Percentiles rank a stretch among this genome's conserved stretches.
These are phyloP conservation scores for Phaenicophaeus curvirostris DNA, from an alignment of 2,797 vertebrate species.

Conservation along the genomic window DNA sequence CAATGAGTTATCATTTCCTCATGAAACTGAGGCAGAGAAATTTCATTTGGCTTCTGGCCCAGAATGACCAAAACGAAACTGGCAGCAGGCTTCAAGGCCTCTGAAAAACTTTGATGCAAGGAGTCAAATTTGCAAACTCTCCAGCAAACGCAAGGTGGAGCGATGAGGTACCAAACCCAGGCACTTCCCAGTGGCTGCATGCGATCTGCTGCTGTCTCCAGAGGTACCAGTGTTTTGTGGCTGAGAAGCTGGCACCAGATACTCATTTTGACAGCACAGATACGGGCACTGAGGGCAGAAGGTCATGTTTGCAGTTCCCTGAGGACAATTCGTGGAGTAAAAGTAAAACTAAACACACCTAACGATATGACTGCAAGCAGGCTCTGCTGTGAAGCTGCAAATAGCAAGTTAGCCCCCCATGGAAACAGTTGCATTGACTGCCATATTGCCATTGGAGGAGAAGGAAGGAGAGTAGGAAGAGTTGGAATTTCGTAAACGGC, in stretches of 20 bases:
- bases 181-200: accelerated
- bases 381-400: background rate
- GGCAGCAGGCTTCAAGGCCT: background rate
- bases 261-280: background rate
- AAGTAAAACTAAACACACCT: background rate
- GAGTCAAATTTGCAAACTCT: background rate
- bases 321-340: background rate
- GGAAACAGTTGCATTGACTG: background rate
- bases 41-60: constrained; percentile 58
- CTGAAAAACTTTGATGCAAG: background rate
- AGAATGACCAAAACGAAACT: background rate
- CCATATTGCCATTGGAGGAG: accelerated
- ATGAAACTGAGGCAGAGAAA: background rate
- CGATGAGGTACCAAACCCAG: background rate
- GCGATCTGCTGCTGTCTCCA: background rate
- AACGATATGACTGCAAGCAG: background rate
- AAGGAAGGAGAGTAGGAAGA: background rate
- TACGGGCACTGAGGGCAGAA: background rate
- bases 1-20: background rate
- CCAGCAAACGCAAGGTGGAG: background rate
- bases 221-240: background rate
- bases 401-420: background rate
- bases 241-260: background rate
- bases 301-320: background rate
- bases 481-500: background rate